Conservation (phyloP, 2,797 vertebrate species). For the Lutjanus campechanus region DNA sequence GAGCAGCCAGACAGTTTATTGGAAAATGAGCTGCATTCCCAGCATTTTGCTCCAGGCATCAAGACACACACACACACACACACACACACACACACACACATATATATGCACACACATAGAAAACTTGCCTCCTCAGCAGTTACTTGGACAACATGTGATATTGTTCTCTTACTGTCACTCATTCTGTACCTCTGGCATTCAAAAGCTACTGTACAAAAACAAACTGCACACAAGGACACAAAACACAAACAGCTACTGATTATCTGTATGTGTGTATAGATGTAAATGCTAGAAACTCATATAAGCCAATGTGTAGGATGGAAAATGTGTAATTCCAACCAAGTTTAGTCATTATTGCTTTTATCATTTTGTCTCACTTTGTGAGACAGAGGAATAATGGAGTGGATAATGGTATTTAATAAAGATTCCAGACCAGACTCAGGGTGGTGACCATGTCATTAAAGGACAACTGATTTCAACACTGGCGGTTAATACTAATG, state of each 20-base stretch:
- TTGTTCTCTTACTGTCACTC: slow-evolving; percentile 53
- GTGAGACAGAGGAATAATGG: neutral
- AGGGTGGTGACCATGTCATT: neutral
- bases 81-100: slow-evolving; percentile 14
- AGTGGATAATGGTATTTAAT: neutral
- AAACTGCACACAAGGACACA: neutral
- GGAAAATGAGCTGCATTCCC: slow-evolving; percentile 46
- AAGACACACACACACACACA: slow-evolving; percentile 19
- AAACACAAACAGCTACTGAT: neutral
- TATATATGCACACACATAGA: neutral
- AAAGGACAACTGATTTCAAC: neutral
- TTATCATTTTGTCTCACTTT: neutral
- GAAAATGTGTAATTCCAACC: neutral
- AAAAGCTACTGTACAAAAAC: slow-evolving; percentile 14
- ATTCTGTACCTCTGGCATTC: slow-evolving; percentile 31
- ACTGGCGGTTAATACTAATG: neutral
- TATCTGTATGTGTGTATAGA: neutral
- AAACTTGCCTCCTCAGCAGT: slow-evolving; percentile 46
- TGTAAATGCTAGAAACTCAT: neutral
- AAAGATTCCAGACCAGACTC: neutral
- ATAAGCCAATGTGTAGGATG: neutral
- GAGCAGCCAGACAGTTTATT: slow-evolving; percentile 33
- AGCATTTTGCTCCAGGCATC: slow-evolving; percentile 37
- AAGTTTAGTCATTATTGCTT: neutral
- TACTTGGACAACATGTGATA: slow-evolving; percentile 24